Base-by-base conservation (phyloP, 2,888 invertebrate species). In the Lasioglossum figueresi region DNA sequence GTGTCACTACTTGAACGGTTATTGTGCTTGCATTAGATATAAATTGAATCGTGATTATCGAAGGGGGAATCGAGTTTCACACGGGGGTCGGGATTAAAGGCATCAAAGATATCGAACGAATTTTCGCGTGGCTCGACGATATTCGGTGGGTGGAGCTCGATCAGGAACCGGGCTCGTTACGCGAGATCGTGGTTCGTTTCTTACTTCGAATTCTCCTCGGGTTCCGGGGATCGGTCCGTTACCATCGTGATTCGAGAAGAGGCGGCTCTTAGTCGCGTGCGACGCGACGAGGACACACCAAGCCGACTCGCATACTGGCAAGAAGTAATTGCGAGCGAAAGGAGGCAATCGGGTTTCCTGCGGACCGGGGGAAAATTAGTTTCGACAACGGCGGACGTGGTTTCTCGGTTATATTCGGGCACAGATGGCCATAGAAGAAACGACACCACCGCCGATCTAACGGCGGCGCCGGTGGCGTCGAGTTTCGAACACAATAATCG, bases 401-500 rank as follows among this genome's bases (percentile, higher is more conserved):
- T 71, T 76, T 84, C 76, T 52, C 45, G 52, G 66, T 82, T 86
- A 79, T 66, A 66, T 70, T 43, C 75, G 19, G 56, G 68, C 80
- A 79, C 66, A 76, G 71, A 80, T 80, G 68, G 34, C 27, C 59
- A 34, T 43, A 14, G 43, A 73, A 79, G 66, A 82, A 89, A 59
- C 80, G 79, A 59, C 37, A 19, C 27, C 59, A 4, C 27, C 59
- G 27, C 14, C 59, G 59, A 31, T 27, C 59, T 27, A 27, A 27
- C 59, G 59, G 14, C 27, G 59, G 16, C 70, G 48, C 73, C 66
- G 66, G 19, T 82, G 59, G n/a, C 34, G 23, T 12, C 23, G 68
- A 68, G 27, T 59, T 59, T 59, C 59, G 73, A 76, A 81, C 80
- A 77, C 68, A 81, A 88, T 89, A 86, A 89, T 90, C 89, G 88